Conservation (phyloP, 2,888 invertebrate species). For the Pollenia amentaria region DNA sequence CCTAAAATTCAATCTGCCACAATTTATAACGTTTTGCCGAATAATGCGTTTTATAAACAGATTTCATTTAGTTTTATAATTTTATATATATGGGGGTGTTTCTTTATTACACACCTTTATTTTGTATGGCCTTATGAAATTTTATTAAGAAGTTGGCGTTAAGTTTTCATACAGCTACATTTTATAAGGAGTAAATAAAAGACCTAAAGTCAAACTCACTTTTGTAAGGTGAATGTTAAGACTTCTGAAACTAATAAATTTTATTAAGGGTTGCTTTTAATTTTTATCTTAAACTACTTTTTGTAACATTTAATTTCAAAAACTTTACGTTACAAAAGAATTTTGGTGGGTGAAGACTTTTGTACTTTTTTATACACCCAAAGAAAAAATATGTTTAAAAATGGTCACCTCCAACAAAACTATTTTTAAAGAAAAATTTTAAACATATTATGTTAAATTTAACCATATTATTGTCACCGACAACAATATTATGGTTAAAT, state of each 20-base stretch:
- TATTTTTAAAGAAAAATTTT: too few species aligned
- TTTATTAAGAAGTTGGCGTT: conserved; percentile 48
- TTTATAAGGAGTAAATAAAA: neutral
- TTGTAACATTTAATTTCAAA: conserved; percentile 15
- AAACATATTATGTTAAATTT: too few species aligned
- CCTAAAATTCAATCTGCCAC: too few species aligned
- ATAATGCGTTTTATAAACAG: conserved; percentile 44
- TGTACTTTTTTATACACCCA: too few species aligned
- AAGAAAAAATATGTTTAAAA: too few species aligned
- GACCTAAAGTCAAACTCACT: neutral
- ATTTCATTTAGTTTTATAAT: conserved; percentile 29
- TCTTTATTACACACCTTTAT: conserved; percentile 59
- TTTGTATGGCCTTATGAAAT: conserved; percentile 41
- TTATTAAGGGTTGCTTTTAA: conserved; percentile 43
- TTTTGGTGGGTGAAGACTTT: too few species aligned
- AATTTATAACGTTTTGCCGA: conserved; percentile 12
- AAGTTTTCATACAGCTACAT: conserved; percentile 2
- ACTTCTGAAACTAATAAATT: too few species aligned
- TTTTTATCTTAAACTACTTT: neutral
- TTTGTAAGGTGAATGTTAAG: conserved; percentile 15
- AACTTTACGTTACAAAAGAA: neutral
- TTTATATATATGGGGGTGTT: conserved; percentile 51
- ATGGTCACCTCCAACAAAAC: too few species aligned
- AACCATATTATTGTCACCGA: too few species aligned
- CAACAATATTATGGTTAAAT: too few species aligned